A percentile compares a stretch with the other conserved stretches of the same genome.
phyloP scores from a whole-genome alignment of 2,113 vertebrate species.

The Boleophthalmus pectinirostris region DNA sequence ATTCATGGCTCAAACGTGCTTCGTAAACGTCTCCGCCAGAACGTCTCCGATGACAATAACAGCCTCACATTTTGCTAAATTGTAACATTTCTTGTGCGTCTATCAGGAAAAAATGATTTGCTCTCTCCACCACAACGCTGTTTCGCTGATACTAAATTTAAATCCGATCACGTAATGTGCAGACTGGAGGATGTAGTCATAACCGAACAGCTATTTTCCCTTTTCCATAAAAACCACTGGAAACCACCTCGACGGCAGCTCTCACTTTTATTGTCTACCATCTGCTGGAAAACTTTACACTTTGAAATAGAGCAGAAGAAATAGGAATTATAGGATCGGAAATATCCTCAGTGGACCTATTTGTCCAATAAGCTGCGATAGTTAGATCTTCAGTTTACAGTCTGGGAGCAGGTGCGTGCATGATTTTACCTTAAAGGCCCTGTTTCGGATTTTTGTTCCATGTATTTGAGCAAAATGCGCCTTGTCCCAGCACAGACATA shows the following conservation, averaged over 20 bases:
- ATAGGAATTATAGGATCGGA: constrained; percentile 25
- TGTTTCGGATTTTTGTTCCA: no score
- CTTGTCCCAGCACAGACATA: no score
- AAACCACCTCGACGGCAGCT: constrained; percentile 50
- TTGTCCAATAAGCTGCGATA: constrained; percentile 57
- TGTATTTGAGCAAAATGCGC: no score
- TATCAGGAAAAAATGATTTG: constrained; percentile 6
- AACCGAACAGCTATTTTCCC: constrained; percentile 22
- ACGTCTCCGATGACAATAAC: not conserved
- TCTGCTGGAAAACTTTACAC: constrained; percentile 68
- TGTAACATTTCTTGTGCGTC: constrained; percentile 3
- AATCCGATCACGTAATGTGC: constrained; percentile 40
- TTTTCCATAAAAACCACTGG: constrained; percentile 48
- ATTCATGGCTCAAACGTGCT: not conserved
- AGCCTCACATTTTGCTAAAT: not conserved
- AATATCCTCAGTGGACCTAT: constrained; percentile 65
- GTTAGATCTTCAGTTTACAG: constrained; percentile 48
- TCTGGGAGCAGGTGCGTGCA: constrained; percentile 61
- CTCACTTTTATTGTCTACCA: constrained; percentile 66
- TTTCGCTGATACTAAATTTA: constrained; percentile 13
- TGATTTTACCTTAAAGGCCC: constrained; percentile 33
- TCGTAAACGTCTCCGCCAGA: not conserved
- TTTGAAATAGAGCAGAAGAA: constrained; percentile 52
- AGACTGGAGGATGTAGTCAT: constrained; percentile 24
- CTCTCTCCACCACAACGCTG: not conserved